Evolutionary conservation across 2,113 vertebrate genomes (phyloP), one percentile per base, ranked within the genome.

Genomic region (Eptesicus fuscus): DNA sequence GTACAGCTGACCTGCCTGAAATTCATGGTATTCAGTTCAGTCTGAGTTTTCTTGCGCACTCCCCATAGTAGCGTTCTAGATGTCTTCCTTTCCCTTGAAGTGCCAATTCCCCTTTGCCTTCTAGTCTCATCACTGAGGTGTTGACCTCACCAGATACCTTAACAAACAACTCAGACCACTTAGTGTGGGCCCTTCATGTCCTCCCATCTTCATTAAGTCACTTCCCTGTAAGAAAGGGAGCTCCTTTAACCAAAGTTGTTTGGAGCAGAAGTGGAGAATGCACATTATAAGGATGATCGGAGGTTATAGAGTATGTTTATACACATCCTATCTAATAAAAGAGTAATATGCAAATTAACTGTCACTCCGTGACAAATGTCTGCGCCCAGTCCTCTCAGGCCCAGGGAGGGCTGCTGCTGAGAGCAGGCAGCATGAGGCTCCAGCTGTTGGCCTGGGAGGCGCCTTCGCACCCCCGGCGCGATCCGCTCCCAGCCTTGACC

Each of bases 191-290:
- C 74, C 42, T 78, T 70, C 65, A 4, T 2, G 23, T 28, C 69
- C 12, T 44, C 9, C 40, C 17, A 56, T 32, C 40, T 69, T 83
- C 8, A 14, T 61, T 65, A 22, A 82, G 49, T 83, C 28, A 69
- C 49, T 16, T 77, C 2, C 44, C 74, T 11, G 32, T 6, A 59
- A 73, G 40, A 76, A 89, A 63, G 12, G 53, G 53, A 56, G 18
- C 17, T 56, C 53, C 53, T 56, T 56, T 22, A 56, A 56, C 18
- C 53, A 56, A 18, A 56, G 53, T 56, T 56, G 53, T 49, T 85
- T 44, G 30, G 51, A 73, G 76, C 23, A 32, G 71, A 95, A 47
- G n/a, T 70, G 30, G 76, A 78, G 73, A 90, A 70, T 74, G 65
- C 23, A 86, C 51, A 61, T 61, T 37, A 71, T 5, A 69, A 37